These are phyloP conservation scores for Drosophila arawakana DNA, from an alignment of 1,140 invertebrate species.

Conservation along the genomic window DNA sequence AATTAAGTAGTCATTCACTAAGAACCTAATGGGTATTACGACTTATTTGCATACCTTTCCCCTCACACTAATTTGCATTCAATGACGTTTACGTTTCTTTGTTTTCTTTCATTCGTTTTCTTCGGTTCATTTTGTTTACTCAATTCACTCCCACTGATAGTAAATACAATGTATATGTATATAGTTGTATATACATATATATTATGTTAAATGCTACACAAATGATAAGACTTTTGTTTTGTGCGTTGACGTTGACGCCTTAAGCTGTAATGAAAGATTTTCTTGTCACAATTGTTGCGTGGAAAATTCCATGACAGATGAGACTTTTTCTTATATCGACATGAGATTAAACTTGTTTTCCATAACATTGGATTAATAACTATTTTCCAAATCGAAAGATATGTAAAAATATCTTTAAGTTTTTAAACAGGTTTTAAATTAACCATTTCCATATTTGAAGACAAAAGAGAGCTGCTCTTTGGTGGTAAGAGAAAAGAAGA, in stretches of 20 bases:
- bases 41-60: background rate
- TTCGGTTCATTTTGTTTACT: conserved; percentile 4
- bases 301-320: conserved; percentile 65
- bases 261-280: conserved; percentile 56
- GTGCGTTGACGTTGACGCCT: conserved; percentile 12
- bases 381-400: background rate
- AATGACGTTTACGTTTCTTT: background rate
- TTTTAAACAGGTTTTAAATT: too few relatives aligned
- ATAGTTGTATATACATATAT: background rate
- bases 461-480: too few relatives aligned
- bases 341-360: conserved; percentile 8
- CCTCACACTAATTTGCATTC: conserved; percentile 10
- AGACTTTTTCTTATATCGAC: background rate
- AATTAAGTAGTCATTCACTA: background rate
- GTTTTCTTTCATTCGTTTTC: background rate
- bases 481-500: background rate
- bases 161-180: background rate
- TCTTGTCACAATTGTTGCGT: conserved; percentile 47
- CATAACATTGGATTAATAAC: background rate
- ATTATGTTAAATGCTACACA: background rate
- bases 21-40: background rate
- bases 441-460: too few relatives aligned
- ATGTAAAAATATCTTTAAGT: too few relatives aligned
- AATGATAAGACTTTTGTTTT: conserved; percentile 43
- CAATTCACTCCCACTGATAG: conserved; percentile 5